Base-by-base conservation (phyloP, 2,888 invertebrate genomes). In the Empis livida region DNA sequence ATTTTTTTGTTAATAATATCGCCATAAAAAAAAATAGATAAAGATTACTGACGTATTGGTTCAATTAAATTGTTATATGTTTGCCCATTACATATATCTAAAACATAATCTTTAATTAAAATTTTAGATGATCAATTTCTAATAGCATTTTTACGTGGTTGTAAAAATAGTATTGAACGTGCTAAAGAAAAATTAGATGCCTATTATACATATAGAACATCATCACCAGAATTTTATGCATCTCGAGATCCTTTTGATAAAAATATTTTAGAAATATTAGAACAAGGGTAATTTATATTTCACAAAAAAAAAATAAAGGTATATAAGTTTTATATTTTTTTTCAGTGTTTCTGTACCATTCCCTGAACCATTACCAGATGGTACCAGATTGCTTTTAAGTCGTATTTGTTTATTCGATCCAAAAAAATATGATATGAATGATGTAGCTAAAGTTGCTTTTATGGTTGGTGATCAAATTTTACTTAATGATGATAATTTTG, bases 141-240 rank as follows among this genome's bases (percentile, higher is more conserved):
- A 35, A 53, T 75, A 17, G 62, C 73, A 1, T 79, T 78, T 60
- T 63, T 80, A 13, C 70, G 79, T 14, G 77, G 78, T 13, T 75
- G 75, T 56, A 79, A 79, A 61, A 77, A 71, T 61, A 78, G 77
- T 55, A 61, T 79, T 55, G 76, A 78, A 57, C 63, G 72, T 40
- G 70, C 75, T 2, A 78, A 78, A 56, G 72, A 74, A 56, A 78
- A 77, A 57, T 46, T 79, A 5, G 78, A 78, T 54, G 61, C 71
- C 49, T 75, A 66, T 56, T 75, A 77, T 56, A 71, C 77, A 1
- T 51, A 76, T 27, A 68, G 71, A 23, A 62, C 71, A 2, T 62
- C 72, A 31, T 65, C 74, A 5, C 77, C 79, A 1, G 78, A 79
- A 53, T 58, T 77, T 50, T 75, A 64, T 52, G 50, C 50, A 5